Conservation (phyloP, 2,113 vertebrate genomes). For the Heptranchias perlo region DNA sequence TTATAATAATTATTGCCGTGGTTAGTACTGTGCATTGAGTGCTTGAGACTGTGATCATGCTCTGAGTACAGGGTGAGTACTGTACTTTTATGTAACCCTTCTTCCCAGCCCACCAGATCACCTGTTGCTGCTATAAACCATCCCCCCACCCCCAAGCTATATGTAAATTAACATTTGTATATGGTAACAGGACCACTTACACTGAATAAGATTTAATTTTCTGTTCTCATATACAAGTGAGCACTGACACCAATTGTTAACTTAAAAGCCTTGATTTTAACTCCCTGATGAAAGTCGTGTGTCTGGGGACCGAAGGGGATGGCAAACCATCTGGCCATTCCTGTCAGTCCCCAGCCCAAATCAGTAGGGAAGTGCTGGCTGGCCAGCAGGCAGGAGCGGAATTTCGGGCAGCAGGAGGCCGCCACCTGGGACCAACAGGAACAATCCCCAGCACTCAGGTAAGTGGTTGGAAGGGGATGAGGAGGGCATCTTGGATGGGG, state of each 20-base stretch:
- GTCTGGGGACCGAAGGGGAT: neutral
- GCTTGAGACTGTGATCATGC: neutral
- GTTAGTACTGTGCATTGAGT: neutral
- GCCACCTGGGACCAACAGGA: neutral
- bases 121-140: neutral
- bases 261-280: neutral
- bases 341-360: neutral
- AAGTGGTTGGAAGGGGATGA: neutral
- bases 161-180: neutral
- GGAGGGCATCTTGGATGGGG: neutral
- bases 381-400: too few species aligned
- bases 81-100: neutral
- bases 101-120: neutral
- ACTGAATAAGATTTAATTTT: neutral
- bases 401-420: too few species aligned
- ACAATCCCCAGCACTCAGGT: neutral
- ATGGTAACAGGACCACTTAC: neutral
- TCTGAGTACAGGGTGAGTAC: neutral
- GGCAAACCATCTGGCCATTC: neutral
- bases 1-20: slow-evolving; percentile 1
- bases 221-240: neutral
- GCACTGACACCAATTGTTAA: neutral
- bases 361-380: neutral
- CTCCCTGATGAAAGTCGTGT: neutral
- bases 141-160: neutral